Base-by-base conservation (phyloP, 2,888 invertebrate species). In the Mechanitis messenoides region DNA sequence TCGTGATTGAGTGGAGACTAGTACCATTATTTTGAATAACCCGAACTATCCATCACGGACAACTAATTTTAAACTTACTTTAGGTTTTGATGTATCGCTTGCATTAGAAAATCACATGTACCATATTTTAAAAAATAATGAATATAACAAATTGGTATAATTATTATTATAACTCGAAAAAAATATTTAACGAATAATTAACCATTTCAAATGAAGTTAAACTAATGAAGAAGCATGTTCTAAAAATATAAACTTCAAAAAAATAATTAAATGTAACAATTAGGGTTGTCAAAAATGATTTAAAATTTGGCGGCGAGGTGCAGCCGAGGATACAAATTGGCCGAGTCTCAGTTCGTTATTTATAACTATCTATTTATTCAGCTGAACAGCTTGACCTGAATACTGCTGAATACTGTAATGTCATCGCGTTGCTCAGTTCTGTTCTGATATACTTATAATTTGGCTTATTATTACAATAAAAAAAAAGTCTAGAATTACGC, bases 281-380 rank as follows among this genome's bases (percentile, higher is more conserved):
- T 55, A 56, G 6, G 45, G 45, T 28, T 28, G 33, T 58, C 33
- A 54, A 57, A 57, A 58, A 57, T 55, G 7, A 55, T 60, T 58
- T 55, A 35, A 63, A 55, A 63, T 64, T 63, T 62, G 42, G 47
- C 57, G 54, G 47, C 53, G 61, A 64, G 61, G 45, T 45, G 46
- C 56, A 59, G 33, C 63, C 66, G 59, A 66, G 56, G 66, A 72
- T 74, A 78, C 79, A 83, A 83, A 83, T 84, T 83, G 75, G 76
- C 74, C 74, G 76, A 73, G 63, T 73, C 33, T 50, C 50, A 63
- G 73, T 66, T 72, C 72, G 80, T 83, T 87, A 87, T 87, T 87
- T 85, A 85, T 87, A 87, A 82, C 82, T 72, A 78, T 80, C 83
- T 87, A 87, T 89, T 88, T 88, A 84, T 85, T 86, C 87, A 85